Percentiles rank a stretch among this genome's conserved stretches.
phyloP scores from a whole-genome alignment of 2,113 vertebrate species.

The Origma solitaria region DNA sequence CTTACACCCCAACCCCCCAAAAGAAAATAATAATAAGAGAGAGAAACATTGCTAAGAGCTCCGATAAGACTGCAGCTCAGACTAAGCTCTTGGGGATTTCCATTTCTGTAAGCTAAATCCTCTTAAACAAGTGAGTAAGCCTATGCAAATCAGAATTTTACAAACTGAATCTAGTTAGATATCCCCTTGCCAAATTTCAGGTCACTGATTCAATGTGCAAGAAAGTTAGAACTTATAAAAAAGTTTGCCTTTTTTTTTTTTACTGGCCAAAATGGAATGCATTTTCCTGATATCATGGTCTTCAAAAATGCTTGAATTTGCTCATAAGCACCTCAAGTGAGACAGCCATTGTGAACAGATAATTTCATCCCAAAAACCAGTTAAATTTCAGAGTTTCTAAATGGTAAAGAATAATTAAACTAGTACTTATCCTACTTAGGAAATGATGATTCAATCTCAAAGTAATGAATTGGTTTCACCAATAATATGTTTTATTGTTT shows the following conservation, averaged over 20 bases:
- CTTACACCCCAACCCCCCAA: rapidly evolving
- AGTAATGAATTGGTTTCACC: not conserved
- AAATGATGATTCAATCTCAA: not conserved
- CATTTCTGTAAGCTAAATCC: not conserved
- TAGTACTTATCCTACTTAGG: not conserved
- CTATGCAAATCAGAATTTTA: not conserved
- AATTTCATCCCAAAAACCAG: not conserved
- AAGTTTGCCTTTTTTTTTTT: not conserved
- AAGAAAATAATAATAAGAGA: not conserved
- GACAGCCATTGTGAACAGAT: not conserved
- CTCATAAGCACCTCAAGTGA: not conserved
- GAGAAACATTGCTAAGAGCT: not conserved
- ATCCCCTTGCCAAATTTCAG: not conserved
- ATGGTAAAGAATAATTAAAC: not conserved
- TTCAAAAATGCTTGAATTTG: not conserved
- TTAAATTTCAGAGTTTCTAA: not conserved
- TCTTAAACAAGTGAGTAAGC: not conserved
- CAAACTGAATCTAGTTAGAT: not conserved
- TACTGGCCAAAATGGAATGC: not conserved
- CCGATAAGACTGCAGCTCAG: not conserved
- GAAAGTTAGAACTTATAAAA: not conserved
- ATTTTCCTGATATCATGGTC: not conserved
- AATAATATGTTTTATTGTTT: not conserved
- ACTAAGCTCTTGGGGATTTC: not conserved
- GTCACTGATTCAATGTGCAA: not conserved